A percentile compares a stretch with the other conserved stretches of the same genome.
phyloP scores from a whole-genome alignment of 2,113 vertebrate species.

The Eretmochelys imbricata region DNA sequence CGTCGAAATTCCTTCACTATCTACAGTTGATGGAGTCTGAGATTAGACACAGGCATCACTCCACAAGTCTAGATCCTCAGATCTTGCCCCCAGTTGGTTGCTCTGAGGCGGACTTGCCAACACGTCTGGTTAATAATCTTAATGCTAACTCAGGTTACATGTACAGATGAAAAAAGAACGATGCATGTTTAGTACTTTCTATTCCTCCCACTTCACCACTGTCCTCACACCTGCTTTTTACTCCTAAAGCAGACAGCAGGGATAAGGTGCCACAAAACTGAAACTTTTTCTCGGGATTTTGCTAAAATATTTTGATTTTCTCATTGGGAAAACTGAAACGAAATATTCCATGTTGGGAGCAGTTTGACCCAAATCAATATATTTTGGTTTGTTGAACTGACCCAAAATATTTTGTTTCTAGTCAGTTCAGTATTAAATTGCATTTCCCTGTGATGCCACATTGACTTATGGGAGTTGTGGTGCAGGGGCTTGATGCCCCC shows the following conservation, averaged over 20 bases:
- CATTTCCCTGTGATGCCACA: background rate
- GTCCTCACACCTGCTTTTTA: background rate
- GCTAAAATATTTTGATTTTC: background rate
- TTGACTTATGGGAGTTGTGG: fast-evolving
- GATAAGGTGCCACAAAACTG: background rate
- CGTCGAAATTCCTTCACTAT: background rate
- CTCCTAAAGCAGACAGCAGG: background rate
- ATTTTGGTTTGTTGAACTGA: background rate
- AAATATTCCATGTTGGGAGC: background rate
- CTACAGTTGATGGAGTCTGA: background rate
- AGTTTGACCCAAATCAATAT: background rate
- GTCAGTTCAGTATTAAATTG: background rate
- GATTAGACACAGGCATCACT: background rate
- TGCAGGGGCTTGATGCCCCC: fast-evolving
- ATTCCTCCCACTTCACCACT: background rate
- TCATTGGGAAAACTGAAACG: background rate
- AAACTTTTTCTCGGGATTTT: background rate
- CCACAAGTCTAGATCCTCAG: background rate
- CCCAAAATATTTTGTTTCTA: background rate
- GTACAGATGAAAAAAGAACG: background rate
- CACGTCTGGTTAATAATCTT: background rate
- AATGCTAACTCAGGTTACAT: background rate
- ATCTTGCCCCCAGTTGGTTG: background rate
- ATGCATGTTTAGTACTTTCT: background rate
- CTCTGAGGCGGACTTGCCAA: background rate